Evolutionary conservation across 37 sponge, comb jelly and placozoan species (phyloP).

Genomic region (Geodia barretti): DNA sequence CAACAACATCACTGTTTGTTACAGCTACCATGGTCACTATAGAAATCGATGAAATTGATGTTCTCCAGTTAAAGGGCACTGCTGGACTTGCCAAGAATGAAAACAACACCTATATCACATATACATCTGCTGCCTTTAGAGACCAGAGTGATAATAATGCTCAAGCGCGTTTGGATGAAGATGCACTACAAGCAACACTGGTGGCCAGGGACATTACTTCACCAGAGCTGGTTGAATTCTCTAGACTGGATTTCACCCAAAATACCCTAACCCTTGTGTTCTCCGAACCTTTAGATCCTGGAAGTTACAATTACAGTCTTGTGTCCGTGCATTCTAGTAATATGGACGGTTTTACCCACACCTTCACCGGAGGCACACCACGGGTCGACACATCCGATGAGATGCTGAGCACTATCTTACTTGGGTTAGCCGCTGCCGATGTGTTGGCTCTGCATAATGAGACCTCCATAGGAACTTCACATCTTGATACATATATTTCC

Average conservation of each 20-base stretch:
- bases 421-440: conserved; percentile 69
- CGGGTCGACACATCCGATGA: conserved; percentile 47
- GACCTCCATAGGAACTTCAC: conserved; percentile 50
- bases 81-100: conserved; percentile 65
- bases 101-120: conserved; percentile 73
- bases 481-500: conserved; percentile 55
- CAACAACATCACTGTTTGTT: conserved; percentile 1
- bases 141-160: conserved; percentile 53
- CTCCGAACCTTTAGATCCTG: conserved; percentile 84
- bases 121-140: conserved; percentile 24
- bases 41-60: conserved; percentile 52
- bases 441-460: conserved; percentile 69
- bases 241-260: conserved; percentile 64
- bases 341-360: conserved; percentile 42
- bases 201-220: conserved; percentile 56
- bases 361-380: conserved; percentile 72
- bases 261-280: conserved; percentile 66
- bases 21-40: conserved; percentile 21
- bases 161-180: conserved; percentile 54
- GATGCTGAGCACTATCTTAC: conserved; percentile 45
- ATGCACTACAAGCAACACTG: conserved; percentile 76
- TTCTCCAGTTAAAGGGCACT: conserved; percentile 63
- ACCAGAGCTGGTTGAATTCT: conserved; percentile 59
- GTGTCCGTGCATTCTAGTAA: conserved; percentile 53
- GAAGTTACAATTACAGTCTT: conserved; percentile 44